Base-by-base conservation (phyloP, 1,140 invertebrate genomes). In the Sminthurides bifidus region DNA sequence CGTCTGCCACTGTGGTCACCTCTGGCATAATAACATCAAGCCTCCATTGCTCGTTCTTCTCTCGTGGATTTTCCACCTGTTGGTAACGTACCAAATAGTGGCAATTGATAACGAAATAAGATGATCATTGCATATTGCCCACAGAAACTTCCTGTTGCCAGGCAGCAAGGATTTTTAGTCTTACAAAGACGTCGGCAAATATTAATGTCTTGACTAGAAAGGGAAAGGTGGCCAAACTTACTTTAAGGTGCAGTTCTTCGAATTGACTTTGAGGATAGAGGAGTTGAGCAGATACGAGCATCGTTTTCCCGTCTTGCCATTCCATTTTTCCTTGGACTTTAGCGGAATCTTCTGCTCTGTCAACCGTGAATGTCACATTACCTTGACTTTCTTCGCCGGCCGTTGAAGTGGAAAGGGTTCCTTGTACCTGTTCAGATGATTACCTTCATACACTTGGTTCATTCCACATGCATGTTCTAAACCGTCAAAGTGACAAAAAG, bases 51-150 rank as follows among this genome's bases (percentile, higher is more conserved):
- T 63, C 58, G 21, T 58, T 54, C 33, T 54, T 54, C 30, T 33
- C 30, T 31, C 54, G 54, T 4, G 54, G 51, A 19, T 57, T 60
- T 14, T 54, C 38, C 31, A 63, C 61, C 58, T 60, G 57, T 59
- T 54, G 38, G 54, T 30, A 26, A 52, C 26, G 24, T 49, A 12
- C 27, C 8, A 14, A 17, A 43, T 15, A 52, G 5, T 52, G 15
- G 5, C 6, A 21, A 49, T n/a, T 49, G 21, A 49, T n/a, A 31
- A 29, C 14, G 1, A 15, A n/a, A n/a, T 10, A 43, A 12, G 12
- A 2, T 21, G n/a, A 44, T 44, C 8, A 24, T 44, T 0, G n/a
- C n/a, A n/a, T n/a, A n/a, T n/a, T n/a, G n/a, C n/a, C n/a, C n/a
- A n/a, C n/a, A n/a, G n/a, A n/a, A n/a, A n/a, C n/a, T n/a, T n/a